Evolutionary conservation across 2,113 vertebrate genomes (phyloP), one percentile per base, ranked within the genome.

Genomic region (Eublepharis macularius): DNA sequence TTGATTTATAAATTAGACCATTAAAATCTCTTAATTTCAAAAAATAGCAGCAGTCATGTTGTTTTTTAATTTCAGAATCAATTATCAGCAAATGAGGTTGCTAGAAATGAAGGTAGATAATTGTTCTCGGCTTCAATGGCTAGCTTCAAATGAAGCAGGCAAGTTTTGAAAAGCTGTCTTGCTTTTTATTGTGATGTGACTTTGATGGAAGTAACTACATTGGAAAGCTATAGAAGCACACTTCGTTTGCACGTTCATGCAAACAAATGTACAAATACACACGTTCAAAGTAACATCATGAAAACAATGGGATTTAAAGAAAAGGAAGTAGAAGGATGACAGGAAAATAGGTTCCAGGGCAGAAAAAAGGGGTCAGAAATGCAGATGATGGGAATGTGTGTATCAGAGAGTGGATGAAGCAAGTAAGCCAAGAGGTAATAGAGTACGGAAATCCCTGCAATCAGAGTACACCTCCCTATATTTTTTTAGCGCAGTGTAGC

Each of bases 11-110:
- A 51, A 69, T 68, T 88, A 92, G 90, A 90, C 91, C 93, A 95
- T 95, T 94, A 92, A 93, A 93, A 94, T 94, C 81, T 69, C 80
- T 87, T 73, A 90, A 95, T 93, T 94, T 94, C 94, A 95, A 89
- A n/a, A 90, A 54, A 92, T 86, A 49, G 93, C 90, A 95, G 90
- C 88, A 92, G 90, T 88, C 89, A 90, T 86, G 92, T 81, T 91
- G 83, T 88, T 89, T 86, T 91, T 90, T 43, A 80, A 87, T 78
- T 90, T 89, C 81, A 90, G 88, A 94, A 94, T 88, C 12, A 49
- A 94, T 95, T 95, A 95, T 88, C 92, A 85, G 91, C 68, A 92
- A 92, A 95, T 78, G 92, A 91, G 92, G 89, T 32, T 87, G 88
- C 84, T 93, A 92, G 93, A 51, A 47, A 82, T 92, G 93, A 93